phyloP scores from a whole-genome alignment of 2,113 vertebrate species.

The Seriola quinqueradiata region DNA sequence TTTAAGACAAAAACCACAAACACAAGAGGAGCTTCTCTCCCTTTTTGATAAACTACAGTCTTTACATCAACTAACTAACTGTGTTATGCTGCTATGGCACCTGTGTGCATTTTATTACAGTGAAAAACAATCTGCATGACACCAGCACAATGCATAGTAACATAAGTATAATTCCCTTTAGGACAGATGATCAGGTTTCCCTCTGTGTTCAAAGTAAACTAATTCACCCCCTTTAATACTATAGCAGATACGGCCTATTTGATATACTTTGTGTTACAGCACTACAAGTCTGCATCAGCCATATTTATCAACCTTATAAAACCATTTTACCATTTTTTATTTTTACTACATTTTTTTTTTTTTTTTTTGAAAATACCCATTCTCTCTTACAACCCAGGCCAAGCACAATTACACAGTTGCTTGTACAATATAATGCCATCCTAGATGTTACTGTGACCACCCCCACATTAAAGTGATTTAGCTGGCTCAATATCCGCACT shows the following conservation, averaged over 20 bases:
- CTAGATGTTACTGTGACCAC: neutral
- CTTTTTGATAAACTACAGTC: neutral
- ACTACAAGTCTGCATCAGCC: neutral
- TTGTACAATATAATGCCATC: constrained; percentile 4
- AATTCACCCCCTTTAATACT: neutral
- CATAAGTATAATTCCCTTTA: neutral
- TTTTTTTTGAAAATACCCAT: neutral
- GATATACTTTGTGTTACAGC: neutral
- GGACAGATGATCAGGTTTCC: neutral
- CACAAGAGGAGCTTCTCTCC: neutral
- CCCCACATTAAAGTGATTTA: constrained; percentile 19
- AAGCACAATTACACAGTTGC: constrained; percentile 23
- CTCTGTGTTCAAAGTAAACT: neutral
- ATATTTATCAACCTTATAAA: constrained; percentile 5
- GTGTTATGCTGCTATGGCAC: neutral
- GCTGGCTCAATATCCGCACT: neutral
- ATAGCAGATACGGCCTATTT: neutral
- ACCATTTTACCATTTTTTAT: neutral
- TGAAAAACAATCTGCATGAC: too few relatives aligned
- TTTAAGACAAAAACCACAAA: neutral
- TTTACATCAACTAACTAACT: neutral
- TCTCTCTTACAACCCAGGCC: neutral
- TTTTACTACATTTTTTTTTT: too few relatives aligned
- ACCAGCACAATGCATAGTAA: neutral
- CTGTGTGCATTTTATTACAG: neutral